Base-by-base conservation (phyloP, 2,888 invertebrate species). In the Trachelus stipa region DNA sequence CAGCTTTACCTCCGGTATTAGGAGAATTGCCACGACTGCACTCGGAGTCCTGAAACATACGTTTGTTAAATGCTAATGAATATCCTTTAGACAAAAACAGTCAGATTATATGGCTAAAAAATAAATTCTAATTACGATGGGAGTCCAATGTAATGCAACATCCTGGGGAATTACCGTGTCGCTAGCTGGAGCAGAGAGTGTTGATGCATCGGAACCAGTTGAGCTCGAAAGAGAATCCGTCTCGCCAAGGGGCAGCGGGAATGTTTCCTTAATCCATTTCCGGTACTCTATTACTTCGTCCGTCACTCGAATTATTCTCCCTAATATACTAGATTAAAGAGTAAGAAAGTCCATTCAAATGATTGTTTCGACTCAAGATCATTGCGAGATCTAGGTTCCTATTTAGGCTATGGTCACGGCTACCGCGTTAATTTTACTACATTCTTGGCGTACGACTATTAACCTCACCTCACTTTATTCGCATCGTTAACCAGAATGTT, bases 221-320 rank as follows among this genome's bases (percentile, higher is more conserved):
- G 91, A 91, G 81, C 91, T 91, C 31, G 91, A 91, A 73, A 90
- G 84, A 69, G 91, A 90, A 80, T 91, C 91, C 82, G 86, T 86
- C 84, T 91, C 91, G 33, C 84, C 86, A 79, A 87, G 84, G 79
- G 87, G 83, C 79, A 86, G 82, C 80, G 90, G 91, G 88, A 91
- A 91, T 87, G 90, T 93, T 82, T 94, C 93, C 85, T 94, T 93
- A 80, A 96, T 94, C 94, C 95, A 95, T 80, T 92, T 92, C 77
- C 96, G 93, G 88, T 96, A 96, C 40, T 94, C 93, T 82, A 96
- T 94, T 73, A 99, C 98, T 92, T 98, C 97, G 92, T 98, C 98
- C 73, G 98, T 98, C 79, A 99, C 96, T 87, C 97, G 95, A 87
- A 99, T 95, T 85, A 99, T 96, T 87, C 98, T 95, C 69, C 98